phyloP scores from a whole-genome alignment of 2,113 vertebrate species.

The Vidua macroura region DNA sequence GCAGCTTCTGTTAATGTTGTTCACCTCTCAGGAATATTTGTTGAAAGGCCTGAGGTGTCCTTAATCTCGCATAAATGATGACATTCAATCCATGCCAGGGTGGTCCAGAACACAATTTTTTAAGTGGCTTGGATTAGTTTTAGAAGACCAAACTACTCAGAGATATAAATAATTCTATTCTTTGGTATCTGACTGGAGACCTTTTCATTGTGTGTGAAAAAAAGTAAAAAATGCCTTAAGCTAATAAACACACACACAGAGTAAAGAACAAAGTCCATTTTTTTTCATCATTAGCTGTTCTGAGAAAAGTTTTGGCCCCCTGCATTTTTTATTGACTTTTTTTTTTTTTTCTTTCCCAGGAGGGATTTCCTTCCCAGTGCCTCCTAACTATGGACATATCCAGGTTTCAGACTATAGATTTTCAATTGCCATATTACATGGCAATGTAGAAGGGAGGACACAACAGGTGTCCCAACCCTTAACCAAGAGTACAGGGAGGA shows the following conservation, averaged over 20 bases:
- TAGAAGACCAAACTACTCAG: background rate
- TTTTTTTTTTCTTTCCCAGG: background rate
- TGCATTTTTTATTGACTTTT: background rate
- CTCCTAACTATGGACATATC: background rate
- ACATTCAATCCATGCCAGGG: background rate
- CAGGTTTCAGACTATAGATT: background rate
- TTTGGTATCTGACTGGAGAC: background rate
- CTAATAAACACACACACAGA: background rate
- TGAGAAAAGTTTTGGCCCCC: background rate
- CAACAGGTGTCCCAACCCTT: background rate
- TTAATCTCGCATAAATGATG: background rate
- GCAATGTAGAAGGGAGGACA: background rate
- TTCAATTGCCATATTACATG: background rate
- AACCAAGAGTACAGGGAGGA: slow-evolving; percentile 31
- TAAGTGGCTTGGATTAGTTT: background rate
- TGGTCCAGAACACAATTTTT: background rate
- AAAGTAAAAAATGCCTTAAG: background rate
- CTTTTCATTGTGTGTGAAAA: background rate
- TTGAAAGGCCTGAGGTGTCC: background rate
- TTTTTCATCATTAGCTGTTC: background rate
- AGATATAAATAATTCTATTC: background rate
- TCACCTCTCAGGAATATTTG: background rate
- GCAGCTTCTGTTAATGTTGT: background rate
- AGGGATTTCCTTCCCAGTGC: background rate
- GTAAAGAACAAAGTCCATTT: background rate